phyloP scores from a whole-genome alignment of 2,888 invertebrate species.

The Tetranychus piercei region DNA sequence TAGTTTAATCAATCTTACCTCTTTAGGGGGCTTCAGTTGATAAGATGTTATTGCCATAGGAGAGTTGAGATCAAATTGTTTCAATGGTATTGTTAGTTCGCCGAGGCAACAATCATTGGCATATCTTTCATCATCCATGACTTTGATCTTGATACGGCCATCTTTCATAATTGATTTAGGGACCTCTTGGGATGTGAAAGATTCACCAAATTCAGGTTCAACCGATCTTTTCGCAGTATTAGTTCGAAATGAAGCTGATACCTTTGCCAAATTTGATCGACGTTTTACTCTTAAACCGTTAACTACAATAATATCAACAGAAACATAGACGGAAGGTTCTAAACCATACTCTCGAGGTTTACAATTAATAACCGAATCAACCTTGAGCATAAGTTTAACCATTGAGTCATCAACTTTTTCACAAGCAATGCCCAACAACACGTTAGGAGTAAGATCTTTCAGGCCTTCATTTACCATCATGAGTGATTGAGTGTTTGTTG shows the following conservation, averaged over 20 bases:
- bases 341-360: constrained; percentile 18
- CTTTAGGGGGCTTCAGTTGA: constrained; percentile 5
- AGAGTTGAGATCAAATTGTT: constrained; percentile 10
- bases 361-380: constrained; percentile 14
- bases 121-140: constrained; percentile 21
- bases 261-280: neutral
- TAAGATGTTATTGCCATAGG: neutral
- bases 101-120: constrained; percentile 22
- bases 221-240: constrained; percentile 17
- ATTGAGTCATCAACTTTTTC: neutral
- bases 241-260: constrained; percentile 16
- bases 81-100: constrained; percentile 19
- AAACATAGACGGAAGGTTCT: constrained; percentile 21
- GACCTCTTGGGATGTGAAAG: constrained; percentile 15
- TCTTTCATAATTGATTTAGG: constrained; percentile 20
- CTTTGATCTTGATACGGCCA: constrained; percentile 15
- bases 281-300: neutral
- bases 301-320: constrained; percentile 9
- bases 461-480: constrained; percentile 4
- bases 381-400: constrained; percentile 8
- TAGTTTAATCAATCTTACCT: neutral
- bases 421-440: constrained; percentile 4
- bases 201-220: constrained; percentile 17
- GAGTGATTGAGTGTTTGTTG: constrained; percentile 6
- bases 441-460: neutral